phyloP scores from a whole-genome alignment of 2,113 vertebrate species.

The Ammodytes marinus region DNA sequence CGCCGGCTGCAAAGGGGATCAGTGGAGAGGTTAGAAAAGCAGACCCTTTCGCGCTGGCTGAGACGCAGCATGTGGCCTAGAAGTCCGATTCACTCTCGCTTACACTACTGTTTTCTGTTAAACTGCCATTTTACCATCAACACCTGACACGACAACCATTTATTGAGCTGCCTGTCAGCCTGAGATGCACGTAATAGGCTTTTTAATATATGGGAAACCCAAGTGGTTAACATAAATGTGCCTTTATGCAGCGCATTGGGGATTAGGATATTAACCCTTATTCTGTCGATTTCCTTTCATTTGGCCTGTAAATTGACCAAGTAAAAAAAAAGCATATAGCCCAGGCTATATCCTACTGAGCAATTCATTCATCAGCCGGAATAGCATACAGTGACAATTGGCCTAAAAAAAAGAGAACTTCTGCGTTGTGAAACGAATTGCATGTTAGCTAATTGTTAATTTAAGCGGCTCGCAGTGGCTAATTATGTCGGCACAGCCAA shows the following conservation, averaged over 20 bases:
- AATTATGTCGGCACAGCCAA: conserved; percentile 98
- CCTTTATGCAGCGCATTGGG: conserved; percentile 16
- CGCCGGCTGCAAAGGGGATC: conserved; percentile 93
- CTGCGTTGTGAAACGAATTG: conserved; percentile 95
- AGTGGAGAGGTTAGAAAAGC: conserved; percentile 99
- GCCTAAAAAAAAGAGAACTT: conserved; percentile 89
- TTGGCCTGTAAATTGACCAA: conserved; percentile 77
- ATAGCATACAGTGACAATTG: conserved; percentile 93
- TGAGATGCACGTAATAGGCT: conserved; percentile 6
- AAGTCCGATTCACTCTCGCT: conserved; percentile 67
- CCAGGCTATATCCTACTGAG: conserved; percentile 83
- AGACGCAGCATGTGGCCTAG: conserved; percentile 89
- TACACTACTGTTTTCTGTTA: conserved; percentile 64
- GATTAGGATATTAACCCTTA: conserved; percentile 41
- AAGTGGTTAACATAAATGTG: conserved; percentile 50
- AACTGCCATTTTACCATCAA: conserved; percentile 71
- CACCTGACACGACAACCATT: conserved; percentile 58
- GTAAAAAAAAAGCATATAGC: conserved; percentile 90
- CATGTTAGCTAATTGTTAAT: conserved; percentile 99
- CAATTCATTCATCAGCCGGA: conserved; percentile 92
- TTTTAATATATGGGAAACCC: not conserved
- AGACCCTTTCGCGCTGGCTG: conserved; percentile 90
- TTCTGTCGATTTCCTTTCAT: conserved; percentile 70
- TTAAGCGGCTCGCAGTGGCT: conserved; percentile 96
- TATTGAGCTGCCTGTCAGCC: conserved; percentile 59